Percentiles rank a stretch among this genome's conserved stretches.
Conservation (phyloP, 2,797 vertebrate species). For the Phalloptychus januarius region DNA sequence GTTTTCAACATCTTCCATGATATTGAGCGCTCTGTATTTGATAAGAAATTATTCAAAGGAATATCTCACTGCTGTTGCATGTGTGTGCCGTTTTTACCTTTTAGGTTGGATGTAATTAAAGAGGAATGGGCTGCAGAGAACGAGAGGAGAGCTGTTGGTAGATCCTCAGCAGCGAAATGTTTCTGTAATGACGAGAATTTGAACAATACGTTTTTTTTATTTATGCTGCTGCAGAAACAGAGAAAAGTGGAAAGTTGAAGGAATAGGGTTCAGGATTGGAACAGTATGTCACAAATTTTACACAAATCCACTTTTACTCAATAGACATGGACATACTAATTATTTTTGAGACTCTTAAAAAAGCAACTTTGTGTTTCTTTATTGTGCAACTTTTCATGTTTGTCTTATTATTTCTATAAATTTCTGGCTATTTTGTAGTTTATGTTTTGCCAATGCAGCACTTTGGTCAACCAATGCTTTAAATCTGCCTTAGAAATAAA, state of each 20-base stretch:
- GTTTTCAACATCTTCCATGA: constrained; percentile 73
- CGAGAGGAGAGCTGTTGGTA: constrained; percentile 17
- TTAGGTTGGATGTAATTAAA: constrained; percentile 56
- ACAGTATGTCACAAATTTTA: background rate
- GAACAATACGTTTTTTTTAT: background rate
- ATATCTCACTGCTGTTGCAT: constrained; percentile 54
- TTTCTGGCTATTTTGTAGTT: background rate
- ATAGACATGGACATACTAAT: background rate
- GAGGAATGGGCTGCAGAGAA: constrained; percentile 9
- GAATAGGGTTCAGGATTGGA: background rate
- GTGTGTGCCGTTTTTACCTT: constrained; percentile 49
- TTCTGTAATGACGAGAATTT: constrained; percentile 24
- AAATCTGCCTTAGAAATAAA: background rate
- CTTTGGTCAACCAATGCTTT: background rate
- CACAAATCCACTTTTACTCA: background rate
- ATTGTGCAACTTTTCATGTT: background rate
- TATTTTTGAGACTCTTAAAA: background rate
- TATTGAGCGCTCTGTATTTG: constrained; percentile 65
- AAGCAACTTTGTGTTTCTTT: background rate
- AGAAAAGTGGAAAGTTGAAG: background rate
- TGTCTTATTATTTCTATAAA: background rate
- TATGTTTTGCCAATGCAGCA: background rate
- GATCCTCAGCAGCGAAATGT: constrained; percentile 19
- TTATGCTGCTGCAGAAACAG: background rate
- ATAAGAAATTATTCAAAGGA: constrained; percentile 71